Evolutionary conservation across 2,797 vertebrate species (phyloP), one percentile per base, ranked within the genome.

Genomic region (Chrysolophus pictus): DNA sequence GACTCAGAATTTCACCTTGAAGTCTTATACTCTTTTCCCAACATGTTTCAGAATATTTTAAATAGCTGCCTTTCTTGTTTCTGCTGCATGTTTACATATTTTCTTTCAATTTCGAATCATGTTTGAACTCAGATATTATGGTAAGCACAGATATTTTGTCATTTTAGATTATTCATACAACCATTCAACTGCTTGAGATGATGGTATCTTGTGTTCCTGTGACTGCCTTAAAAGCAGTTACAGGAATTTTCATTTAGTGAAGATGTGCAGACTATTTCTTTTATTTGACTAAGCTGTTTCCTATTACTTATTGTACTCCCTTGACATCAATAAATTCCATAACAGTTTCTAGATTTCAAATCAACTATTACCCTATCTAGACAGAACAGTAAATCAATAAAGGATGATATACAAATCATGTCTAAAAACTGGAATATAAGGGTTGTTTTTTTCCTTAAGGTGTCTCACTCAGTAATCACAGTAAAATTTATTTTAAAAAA

Each of bases 271-370:
- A 46, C 39, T 26, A 87, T 93, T 96, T 93, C 31, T 95, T 96
- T 84, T 70, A 89, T 92, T 95, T 97, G 82, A 94, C 81, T 95
- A 88, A 96, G 37, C 60, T 93, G 39, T 94, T 96, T 97, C 63
- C 70, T 95, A 87, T 95, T 95, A 94, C 84, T 96, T 94, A 67
- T 42, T 91, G 39, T 82, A 65, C 24, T 94, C 67, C 94, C 79
- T 58, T 91, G 89, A 86, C 39, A 84, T 37, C 79, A 95, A 94
- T 97, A 96, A 78, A 95, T 96, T 93, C 78, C 55, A 56, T 91
- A 95, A 86, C 84, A 59, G 31, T 93, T 96, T 35, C 62, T 95
- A 95, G 81, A 95, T 90, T 93, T 96, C 79, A 93, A 84, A 88
- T 95, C 69, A 94, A 64, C 77, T 90, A 64, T 95, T 88, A 42